Evolutionary conservation across 2,113 vertebrate species (phyloP).

Genomic region (Planiliza haematocheilus): DNA sequence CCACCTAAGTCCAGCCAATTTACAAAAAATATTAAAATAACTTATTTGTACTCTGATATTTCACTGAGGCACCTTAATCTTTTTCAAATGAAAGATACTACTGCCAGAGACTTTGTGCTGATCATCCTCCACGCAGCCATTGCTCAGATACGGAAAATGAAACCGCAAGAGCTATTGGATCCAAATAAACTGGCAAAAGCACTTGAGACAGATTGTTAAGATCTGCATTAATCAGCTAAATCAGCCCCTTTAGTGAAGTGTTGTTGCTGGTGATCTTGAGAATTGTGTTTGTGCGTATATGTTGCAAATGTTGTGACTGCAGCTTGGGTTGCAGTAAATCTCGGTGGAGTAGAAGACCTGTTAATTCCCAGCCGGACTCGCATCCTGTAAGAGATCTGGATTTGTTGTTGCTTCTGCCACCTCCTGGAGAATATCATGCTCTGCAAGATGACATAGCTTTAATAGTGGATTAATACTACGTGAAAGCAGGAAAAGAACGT

Average conservation of each 20-base stretch:
- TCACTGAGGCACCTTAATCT: not conserved
- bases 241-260: too few relatives aligned
- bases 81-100: not conserved
- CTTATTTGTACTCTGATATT: not conserved
- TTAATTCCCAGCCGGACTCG: slow-evolving; percentile 56
- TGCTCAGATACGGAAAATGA: not conserved
- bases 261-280: too few relatives aligned
- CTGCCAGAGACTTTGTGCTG: not conserved
- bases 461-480: not conserved
- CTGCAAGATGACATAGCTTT: slow-evolving; percentile 22
- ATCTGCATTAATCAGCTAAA: not conserved
- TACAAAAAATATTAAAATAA: not conserved
- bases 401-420: slow-evolving; percentile 53
- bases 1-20: not conserved
- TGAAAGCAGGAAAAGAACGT: not conserved
- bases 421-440: slow-evolving; percentile 57
- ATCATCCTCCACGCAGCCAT: not conserved
- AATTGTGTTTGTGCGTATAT: not conserved
- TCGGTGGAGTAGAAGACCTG: slow-evolving; percentile 46
- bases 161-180: not conserved
- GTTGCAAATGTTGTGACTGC: slow-evolving; percentile 53
- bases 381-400: slow-evolving; percentile 47
- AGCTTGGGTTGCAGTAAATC: slow-evolving; percentile 58
- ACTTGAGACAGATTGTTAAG: not conserved
- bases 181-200: not conserved